Conservation (phyloP, 2,888 invertebrate genomes). For the Aporophyla nigra region DNA sequence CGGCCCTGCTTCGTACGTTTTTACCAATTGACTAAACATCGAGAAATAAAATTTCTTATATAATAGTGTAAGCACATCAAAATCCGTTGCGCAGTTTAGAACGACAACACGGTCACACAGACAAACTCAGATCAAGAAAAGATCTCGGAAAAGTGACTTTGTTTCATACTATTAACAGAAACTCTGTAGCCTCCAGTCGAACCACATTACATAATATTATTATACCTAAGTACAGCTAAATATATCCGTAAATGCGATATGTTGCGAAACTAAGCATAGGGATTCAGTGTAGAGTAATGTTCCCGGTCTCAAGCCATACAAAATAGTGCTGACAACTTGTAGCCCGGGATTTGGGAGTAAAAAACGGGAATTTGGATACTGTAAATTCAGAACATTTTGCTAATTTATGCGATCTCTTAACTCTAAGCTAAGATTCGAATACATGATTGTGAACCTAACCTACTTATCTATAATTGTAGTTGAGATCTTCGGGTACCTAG, state of each 20-base stretch:
- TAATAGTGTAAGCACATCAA: no score
- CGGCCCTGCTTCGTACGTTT: neutral
- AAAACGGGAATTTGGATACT: slow-evolving; percentile 49
- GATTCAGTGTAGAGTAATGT: slow-evolving; percentile 54
- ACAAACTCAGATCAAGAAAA: no score
- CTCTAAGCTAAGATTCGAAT: slow-evolving; percentile 6
- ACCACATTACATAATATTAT: neutral
- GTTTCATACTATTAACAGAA: neutral
- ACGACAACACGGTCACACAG: neutral
- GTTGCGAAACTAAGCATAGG: slow-evolving; percentile 53
- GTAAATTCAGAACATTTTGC: slow-evolving; percentile 10
- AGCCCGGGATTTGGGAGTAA: slow-evolving; percentile 52
- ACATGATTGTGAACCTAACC: neutral
- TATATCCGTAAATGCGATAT: slow-evolving; percentile 37
- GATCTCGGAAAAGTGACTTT: no score
- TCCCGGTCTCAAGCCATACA: slow-evolving; percentile 35
- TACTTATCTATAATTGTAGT: neutral
- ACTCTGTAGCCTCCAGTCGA: neutral
- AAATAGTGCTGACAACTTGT: slow-evolving; percentile 55
- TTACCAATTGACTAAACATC: neutral
- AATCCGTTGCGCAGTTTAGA: neutral
- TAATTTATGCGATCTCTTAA: slow-evolving; percentile 22
- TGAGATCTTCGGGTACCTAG: neutral
- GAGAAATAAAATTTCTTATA: neutral
- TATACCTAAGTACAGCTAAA: slow-evolving; percentile 6